These are phyloP conservation scores for Drosophila sp. DNA, from an alignment of 1,140 invertebrate genomes.

Conservation along the genomic window DNA sequence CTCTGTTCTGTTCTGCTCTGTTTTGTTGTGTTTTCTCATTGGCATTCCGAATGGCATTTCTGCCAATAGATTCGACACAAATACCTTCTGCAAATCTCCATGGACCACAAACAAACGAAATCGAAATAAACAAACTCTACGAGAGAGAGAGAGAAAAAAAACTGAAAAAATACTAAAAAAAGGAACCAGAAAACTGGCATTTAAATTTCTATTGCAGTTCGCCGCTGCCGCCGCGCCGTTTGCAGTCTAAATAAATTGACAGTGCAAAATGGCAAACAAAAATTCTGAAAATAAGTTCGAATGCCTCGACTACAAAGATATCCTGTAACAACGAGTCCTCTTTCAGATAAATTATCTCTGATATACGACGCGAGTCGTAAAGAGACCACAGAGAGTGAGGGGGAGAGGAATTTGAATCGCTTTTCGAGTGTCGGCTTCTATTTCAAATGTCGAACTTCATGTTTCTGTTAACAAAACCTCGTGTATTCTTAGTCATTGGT, in stretches of 20 bases:
- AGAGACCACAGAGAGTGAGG: no score
- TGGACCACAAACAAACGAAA: constrained; percentile 23
- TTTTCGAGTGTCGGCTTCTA: no score
- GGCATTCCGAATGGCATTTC: constrained; percentile 15
- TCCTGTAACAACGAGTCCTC: background rate
- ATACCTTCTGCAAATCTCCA: constrained; percentile 22
- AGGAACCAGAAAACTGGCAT: constrained; percentile 6
- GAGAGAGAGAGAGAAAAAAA: background rate
- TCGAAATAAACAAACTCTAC: constrained; percentile 18
- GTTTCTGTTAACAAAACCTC: no score
- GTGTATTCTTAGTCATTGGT: no score
- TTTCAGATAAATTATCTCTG: no score
- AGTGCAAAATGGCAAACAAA: constrained; percentile 18
- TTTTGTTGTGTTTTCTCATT: constrained; percentile 4
- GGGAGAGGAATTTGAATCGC: no score
- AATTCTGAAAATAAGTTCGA: background rate
- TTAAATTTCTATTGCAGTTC: constrained; percentile 20
- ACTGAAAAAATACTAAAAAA: background rate
- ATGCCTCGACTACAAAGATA: background rate
- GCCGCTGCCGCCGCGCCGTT: background rate
- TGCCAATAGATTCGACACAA: constrained; percentile 24
- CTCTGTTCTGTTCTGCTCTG: background rate
- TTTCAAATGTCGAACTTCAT: no score
- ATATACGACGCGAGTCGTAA: no score
- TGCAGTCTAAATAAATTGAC: constrained; percentile 20